Percentiles rank a stretch among this genome's conserved stretches.
Evolutionary conservation across 92 coral and sea anemone species (phyloP).

Genomic region (Porites evermanni): DNA sequence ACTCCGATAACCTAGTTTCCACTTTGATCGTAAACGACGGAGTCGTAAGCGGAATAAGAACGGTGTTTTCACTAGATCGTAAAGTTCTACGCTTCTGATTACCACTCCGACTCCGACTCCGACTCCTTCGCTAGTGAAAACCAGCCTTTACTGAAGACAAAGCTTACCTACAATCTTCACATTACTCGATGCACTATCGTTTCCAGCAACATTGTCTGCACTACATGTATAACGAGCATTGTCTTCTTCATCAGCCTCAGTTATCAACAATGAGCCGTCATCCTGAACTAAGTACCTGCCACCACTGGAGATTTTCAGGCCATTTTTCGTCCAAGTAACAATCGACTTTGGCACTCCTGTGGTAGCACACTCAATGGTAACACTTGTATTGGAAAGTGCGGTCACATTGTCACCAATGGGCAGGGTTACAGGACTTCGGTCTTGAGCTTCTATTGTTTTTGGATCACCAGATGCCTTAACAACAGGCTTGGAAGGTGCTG

Average conservation of each 20-base stretch:
- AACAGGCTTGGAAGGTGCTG: constrained; percentile 57
- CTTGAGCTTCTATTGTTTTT: constrained; percentile 21
- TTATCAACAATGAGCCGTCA: constrained; percentile 57
- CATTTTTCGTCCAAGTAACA: constrained; percentile 70
- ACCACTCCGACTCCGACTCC: too few species aligned
- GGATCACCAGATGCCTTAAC: constrained; percentile 47
- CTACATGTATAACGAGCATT: constrained; percentile 52
- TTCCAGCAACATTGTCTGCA: constrained; percentile 62
- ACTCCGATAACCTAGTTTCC: too few species aligned
- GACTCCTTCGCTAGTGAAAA: too few species aligned
- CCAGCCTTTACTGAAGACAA: neutral
- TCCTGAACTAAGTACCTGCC: constrained; percentile 54
- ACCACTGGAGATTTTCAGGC: constrained; percentile 35
- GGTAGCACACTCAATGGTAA: constrained; percentile 67
- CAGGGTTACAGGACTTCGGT: constrained; percentile 41
- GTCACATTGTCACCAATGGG: constrained; percentile 66
- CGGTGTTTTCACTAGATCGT: too few species aligned
- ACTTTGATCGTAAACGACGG: too few species aligned
- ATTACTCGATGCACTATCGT: constrained; percentile 41
- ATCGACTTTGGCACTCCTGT: constrained; percentile 68
- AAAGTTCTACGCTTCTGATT: too few species aligned
- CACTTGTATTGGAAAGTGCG: constrained; percentile 56
- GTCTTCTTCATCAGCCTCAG: constrained; percentile 34
- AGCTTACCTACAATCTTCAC: constrained; percentile 54
- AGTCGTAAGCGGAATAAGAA: too few species aligned